Percentiles rank a stretch among this genome's conserved stretches.
Evolutionary conservation across 2,888 invertebrate species (phyloP).

Genomic region (Melinopterus prodromus): DNA sequence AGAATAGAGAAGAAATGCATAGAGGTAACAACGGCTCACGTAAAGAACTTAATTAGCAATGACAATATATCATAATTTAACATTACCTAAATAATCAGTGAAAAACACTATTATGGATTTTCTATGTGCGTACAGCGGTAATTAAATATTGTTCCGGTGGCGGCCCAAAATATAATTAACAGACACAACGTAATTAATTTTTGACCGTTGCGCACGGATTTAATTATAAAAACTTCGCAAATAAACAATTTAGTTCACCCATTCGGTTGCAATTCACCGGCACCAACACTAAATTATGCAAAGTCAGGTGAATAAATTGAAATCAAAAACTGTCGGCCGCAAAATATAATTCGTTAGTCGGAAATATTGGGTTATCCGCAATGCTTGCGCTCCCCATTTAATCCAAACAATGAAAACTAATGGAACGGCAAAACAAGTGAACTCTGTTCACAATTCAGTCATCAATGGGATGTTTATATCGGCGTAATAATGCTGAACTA

Average conservation of each 20-base stretch:
- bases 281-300: neutral
- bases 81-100: too few species aligned
- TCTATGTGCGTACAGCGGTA: too few species aligned
- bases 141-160: too few species aligned
- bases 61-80: too few species aligned
- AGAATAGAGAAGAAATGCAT: too few species aligned
- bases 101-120: too few species aligned
- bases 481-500: neutral
- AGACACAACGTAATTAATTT: neutral
- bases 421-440: neutral
- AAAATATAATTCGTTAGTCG: neutral
- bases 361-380: neutral
- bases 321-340: neutral
- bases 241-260: neutral
- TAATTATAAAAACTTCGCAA: neutral
- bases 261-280: neutral
- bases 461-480: neutral
- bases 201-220: neutral
- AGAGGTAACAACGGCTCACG: too few species aligned
- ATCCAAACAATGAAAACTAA: neutral
- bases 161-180: neutral
- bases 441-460: neutral
- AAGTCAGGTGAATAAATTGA: neutral
- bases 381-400: neutral
- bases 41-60: too few species aligned